Conservation (phyloP, 2,888 invertebrate genomes). For the Dryadula phaetusa region DNA sequence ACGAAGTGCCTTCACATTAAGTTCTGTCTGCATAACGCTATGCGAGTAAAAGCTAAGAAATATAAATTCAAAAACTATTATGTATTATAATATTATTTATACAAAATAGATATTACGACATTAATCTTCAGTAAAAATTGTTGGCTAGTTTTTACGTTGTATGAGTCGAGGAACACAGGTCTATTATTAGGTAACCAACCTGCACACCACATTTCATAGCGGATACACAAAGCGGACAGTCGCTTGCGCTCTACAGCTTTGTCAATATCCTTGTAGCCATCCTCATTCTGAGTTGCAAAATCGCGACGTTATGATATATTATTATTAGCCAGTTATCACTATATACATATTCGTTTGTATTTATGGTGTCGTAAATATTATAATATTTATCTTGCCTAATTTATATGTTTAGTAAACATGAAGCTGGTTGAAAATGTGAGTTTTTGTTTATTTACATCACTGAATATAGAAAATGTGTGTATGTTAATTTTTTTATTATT, state of each 20-base stretch:
- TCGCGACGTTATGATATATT: constrained; percentile 19
- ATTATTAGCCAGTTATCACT: background rate
- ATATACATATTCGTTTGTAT: constrained; percentile 21
- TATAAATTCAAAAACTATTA: no score
- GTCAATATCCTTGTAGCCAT: constrained; percentile 59
- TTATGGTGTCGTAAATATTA: constrained; percentile 27
- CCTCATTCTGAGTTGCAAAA: constrained; percentile 56
- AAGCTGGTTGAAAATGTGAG: constrained; percentile 17
- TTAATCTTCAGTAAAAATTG: constrained; percentile 2
- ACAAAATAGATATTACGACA: constrained; percentile 6
- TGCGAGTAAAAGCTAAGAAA: no score
- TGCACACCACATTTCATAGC: constrained; percentile 35
- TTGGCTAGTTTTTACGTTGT: constrained; percentile 11
- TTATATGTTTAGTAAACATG: constrained; percentile 24
- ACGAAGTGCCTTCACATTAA: no score
- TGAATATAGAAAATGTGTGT: no score
- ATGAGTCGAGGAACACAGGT: constrained; percentile 12
- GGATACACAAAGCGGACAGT: constrained; percentile 32
- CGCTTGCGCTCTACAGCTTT: constrained; percentile 46
- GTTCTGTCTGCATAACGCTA: no score
- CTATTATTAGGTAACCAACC: constrained; percentile 29
- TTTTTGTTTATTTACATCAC: no score
- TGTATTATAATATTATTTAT: background rate
- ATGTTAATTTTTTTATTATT: no score
- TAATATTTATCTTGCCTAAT: constrained; percentile 14